Percentiles rank a stretch among this genome's conserved stretches.
phyloP scores from a whole-genome alignment of 2,888 invertebrate species.

The Phorcus lineatus region DNA sequence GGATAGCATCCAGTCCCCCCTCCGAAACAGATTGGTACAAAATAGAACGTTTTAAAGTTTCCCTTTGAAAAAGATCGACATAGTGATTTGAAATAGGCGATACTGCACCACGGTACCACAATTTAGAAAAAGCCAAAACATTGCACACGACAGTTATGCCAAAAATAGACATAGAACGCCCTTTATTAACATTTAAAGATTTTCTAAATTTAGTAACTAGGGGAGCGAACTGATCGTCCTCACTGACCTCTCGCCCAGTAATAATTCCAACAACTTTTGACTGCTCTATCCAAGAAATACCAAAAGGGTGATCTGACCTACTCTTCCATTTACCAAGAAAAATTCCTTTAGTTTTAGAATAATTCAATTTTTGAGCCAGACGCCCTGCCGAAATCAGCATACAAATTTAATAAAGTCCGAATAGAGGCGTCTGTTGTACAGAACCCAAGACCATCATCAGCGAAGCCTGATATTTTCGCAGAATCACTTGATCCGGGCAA shows the following conservation, averaged over 20 bases:
- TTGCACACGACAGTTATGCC: conserved; percentile 28
- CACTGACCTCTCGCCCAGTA: conserved; percentile 31
- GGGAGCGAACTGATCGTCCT: conserved; percentile 9
- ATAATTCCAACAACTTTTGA: conserved; percentile 38
- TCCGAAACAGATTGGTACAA: neutral
- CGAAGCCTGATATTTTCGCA: conserved; percentile 7
- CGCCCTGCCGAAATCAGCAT: conserved; percentile 3
- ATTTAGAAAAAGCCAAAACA: conserved; percentile 14
- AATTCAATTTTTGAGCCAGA: conserved; percentile 30
- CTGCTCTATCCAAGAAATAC: conserved; percentile 38
- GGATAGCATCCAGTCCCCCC: conserved; percentile 13
- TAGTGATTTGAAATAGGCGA: neutral
- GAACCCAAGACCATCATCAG: conserved; percentile 28
- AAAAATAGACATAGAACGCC: conserved; percentile 30
- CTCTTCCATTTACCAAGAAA: conserved; percentile 23
- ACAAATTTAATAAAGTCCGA: neutral
- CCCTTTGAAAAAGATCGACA: conserved; percentile 2
- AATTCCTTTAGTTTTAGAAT: conserved; percentile 19
- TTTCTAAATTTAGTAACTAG: neutral
- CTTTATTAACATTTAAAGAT: neutral
- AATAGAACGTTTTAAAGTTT: neutral
- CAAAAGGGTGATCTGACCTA: conserved; percentile 28
- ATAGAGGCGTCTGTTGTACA: conserved; percentile 17
- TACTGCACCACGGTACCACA: conserved; percentile 17
- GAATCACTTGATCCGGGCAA: conserved; percentile 27